Evolutionary conservation across 2,888 invertebrate genomes (phyloP).

Genomic region (Criorhina ranunculi): DNA sequence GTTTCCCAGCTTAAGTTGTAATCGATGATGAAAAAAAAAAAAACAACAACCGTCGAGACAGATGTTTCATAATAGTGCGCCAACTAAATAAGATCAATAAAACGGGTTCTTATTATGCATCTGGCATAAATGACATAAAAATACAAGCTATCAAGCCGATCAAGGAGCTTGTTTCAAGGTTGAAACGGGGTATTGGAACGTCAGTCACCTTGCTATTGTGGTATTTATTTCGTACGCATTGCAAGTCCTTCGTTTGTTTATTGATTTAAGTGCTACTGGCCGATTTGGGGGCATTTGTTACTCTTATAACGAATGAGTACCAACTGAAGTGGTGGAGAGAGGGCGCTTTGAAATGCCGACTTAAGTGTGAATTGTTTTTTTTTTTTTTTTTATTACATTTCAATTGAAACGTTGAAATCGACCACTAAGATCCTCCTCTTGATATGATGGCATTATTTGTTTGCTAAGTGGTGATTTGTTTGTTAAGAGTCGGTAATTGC

Average conservation of each 20-base stretch:
- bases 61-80: constrained; percentile 42
- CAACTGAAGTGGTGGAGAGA: constrained; percentile 3
- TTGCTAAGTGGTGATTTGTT: constrained; percentile 6
- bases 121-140: constrained; percentile 29
- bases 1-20: not conserved
- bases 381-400: constrained; percentile 21
- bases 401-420: constrained; percentile 16
- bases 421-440: constrained; percentile 1
- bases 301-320: constrained; percentile 2
- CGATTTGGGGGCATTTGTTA: not conserved
- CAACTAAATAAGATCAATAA: constrained; percentile 28
- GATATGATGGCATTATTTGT: constrained; percentile 25
- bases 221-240: constrained; percentile 13
- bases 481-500: not conserved
- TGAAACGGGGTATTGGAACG: constrained; percentile 15
- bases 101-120: constrained; percentile 48
- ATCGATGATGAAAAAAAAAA: constrained; percentile 6
- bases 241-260: constrained; percentile 12
- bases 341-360: not conserved
- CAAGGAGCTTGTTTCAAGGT: constrained; percentile 27
- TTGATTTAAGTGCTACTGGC: not conserved
- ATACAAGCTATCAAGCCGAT: not conserved
- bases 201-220: constrained; percentile 25
- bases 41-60: constrained; percentile 18
- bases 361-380: constrained; percentile 27